phyloP scores from a whole-genome alignment of 2,797 vertebrate genomes.

The Manis javanica region DNA sequence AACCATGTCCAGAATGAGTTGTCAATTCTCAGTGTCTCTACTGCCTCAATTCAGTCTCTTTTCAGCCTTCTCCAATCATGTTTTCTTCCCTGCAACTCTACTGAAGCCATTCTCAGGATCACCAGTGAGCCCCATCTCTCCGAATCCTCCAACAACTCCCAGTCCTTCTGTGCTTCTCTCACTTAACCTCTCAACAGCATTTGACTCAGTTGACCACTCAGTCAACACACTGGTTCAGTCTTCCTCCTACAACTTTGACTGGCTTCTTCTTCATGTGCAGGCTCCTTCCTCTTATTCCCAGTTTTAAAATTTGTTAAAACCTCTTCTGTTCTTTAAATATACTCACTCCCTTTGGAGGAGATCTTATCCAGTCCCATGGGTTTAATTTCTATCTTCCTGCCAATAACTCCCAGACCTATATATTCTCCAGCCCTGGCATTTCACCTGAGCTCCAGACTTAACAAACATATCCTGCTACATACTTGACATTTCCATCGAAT shows the following conservation, averaged over 20 bases:
- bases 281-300: background rate
- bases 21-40: background rate
- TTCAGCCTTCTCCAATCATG: background rate
- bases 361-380: background rate
- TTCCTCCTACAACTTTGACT: background rate
- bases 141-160: background rate
- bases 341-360: conserved; percentile 25
- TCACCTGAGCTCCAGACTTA: conserved; percentile 49
- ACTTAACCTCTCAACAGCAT: background rate
- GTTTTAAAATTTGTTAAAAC: conserved; percentile 33
- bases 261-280: background rate
- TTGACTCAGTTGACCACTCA: background rate
- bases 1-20: background rate
- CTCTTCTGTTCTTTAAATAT: background rate
- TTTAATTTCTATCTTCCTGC: conserved; percentile 18
- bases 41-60: background rate
- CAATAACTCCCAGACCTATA: conserved; percentile 35
- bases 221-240: background rate
- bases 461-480: conserved; percentile 24
- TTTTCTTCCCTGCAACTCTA: background rate
- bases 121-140: background rate
- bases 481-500: conserved; percentile 54
- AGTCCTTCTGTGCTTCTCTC: background rate
- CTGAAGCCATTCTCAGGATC: background rate
- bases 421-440: conserved; percentile 43